phyloP scores from a whole-genome alignment of 2,113 vertebrate species.

The Cheirogaleus medius region DNA sequence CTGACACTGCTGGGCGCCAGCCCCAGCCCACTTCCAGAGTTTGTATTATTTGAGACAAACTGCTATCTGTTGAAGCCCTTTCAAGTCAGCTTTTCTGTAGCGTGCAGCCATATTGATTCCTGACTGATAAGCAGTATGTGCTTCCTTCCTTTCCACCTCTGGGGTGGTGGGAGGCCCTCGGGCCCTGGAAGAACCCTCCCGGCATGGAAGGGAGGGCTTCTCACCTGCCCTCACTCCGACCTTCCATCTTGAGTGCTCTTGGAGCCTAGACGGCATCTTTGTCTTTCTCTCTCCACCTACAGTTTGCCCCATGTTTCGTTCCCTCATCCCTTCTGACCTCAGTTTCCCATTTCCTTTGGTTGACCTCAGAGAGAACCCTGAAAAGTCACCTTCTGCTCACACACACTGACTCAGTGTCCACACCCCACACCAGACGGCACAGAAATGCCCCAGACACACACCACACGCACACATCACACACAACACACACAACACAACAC shows the following conservation, averaged over 20 bases:
- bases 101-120: background rate
- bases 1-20: background rate
- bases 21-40: background rate
- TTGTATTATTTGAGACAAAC: background rate
- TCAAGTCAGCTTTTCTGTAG: background rate
- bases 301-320: background rate
- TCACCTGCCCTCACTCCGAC: background rate
- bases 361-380: background rate
- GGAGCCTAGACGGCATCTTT: background rate
- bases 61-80: background rate
- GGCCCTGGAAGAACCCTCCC: background rate
- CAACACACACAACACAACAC: no score
- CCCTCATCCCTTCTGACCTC: background rate
- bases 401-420: background rate
- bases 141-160: background rate
- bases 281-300: background rate
- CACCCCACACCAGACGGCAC: background rate
- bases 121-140: background rate
- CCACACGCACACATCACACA: background rate
- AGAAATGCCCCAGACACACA: background rate
- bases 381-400: background rate
- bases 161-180: background rate
- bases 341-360: constrained; percentile 17
- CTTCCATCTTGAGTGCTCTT: background rate
- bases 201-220: background rate